Evolutionary conservation across 2,888 invertebrate genomes (phyloP), one percentile per base, ranked within the genome.

Genomic region (Pecten maximus): DNA sequence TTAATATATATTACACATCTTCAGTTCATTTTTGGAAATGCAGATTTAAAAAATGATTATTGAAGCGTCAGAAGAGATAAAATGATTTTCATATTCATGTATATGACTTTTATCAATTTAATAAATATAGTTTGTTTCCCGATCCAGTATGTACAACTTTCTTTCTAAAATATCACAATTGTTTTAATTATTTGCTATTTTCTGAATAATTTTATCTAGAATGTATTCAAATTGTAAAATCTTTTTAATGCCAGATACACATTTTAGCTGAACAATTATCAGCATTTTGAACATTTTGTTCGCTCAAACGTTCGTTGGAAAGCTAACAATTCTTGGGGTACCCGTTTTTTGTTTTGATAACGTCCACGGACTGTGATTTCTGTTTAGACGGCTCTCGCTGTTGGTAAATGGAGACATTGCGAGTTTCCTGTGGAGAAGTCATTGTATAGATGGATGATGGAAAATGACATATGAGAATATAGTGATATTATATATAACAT

Each of bases 391-490:
- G 35, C 35, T 74, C 74, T 74, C 74, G 35, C 74, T 74, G 74
- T 74, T 74, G 10, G 74, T 74, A 74, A 74, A 74, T 35, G 19
- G 74, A 74, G 74, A 74, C 74, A 74, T 74, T 74, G 74, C 15
- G 74, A 74, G 74, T 28, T 74, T 74, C 74, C 74, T 74, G 74
- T 74, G 74, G 74, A 74, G 74, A 35, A 74, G 35, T 74, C 74
- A 74, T 74, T 74, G 74, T 74, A 15, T 74, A 35, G 74, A 74
- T 35, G 74, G 74, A 74, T 74, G 74, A 74, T 74, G 74, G 74
- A 35, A 74, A 74, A 74, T 74, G 74, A 74, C 74, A 74, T 35
- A 74, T 74, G 74, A 74, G 74, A 74, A 74, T 74, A 74, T 74
- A 74, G 74, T 74, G 74, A 74, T 74, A 74, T 74, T 74, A 74